phyloP scores from a whole-genome alignment of 2,888 invertebrate species.

The Sinhomidia bicolor region DNA sequence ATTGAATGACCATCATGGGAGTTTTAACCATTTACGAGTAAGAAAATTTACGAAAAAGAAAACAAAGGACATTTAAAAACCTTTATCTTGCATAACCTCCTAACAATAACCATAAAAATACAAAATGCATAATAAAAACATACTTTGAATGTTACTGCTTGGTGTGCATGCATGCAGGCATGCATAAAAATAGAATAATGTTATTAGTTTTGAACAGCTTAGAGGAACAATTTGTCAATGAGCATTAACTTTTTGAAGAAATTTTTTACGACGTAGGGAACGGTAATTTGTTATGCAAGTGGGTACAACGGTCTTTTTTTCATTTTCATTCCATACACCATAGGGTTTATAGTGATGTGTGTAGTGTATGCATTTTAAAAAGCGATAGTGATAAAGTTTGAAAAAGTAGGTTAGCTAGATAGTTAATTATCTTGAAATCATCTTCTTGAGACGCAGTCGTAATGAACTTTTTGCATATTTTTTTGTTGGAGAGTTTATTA shows the following conservation, averaged over 20 bases:
- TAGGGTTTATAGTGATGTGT: not conserved
- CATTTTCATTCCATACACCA: not conserved
- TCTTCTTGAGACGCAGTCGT: not conserved
- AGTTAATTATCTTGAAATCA: not conserved
- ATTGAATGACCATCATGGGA: conserved; percentile 78
- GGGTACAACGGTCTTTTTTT: not conserved
- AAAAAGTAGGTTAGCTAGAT: not conserved
- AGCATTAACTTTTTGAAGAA: not conserved
- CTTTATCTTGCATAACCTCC: not conserved
- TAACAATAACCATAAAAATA: conserved; percentile 22
- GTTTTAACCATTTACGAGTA: conserved; percentile 80
- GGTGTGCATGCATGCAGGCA: not conserved
- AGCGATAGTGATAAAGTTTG: not conserved
- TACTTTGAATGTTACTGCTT: conserved; percentile 8
- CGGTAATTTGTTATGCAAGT: conserved; percentile 42
- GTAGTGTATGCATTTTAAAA: not conserved
- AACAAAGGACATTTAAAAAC: conserved; percentile 42
- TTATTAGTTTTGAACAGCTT: not conserved
- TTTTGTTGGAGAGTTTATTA: not conserved
- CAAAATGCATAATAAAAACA: conserved; percentile 20
- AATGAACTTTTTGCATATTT: not conserved
- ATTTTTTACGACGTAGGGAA: conserved; percentile 40
- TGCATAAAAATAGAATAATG: not conserved
- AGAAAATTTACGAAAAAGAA: conserved; percentile 68
- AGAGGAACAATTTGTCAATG: not conserved